phyloP scores from a whole-genome alignment of 2,797 vertebrate species.

The Moxostoma hubbsi region DNA sequence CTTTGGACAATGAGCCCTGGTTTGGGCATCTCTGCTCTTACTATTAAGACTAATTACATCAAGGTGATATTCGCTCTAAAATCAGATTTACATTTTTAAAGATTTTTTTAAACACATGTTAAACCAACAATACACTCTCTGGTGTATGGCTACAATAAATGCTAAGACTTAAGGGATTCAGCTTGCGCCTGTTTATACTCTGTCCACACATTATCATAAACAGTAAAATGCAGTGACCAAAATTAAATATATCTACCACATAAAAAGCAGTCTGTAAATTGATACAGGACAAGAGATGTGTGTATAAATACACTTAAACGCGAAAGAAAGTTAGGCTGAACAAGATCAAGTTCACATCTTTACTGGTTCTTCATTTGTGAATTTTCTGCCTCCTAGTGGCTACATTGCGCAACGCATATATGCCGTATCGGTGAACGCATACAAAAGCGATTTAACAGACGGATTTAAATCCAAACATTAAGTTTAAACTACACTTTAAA shows the following conservation, averaged over 20 bases:
- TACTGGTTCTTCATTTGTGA: conserved; percentile 69
- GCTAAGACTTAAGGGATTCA: neutral
- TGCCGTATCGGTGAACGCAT: neutral
- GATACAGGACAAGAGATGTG: too few relatives aligned
- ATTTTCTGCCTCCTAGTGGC: conserved; percentile 89
- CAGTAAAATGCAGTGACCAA: neutral
- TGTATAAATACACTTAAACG: conserved; percentile 6
- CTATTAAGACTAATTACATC: too few relatives aligned
- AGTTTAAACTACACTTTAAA: neutral
- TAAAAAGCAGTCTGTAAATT: neutral
- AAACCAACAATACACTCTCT: too few relatives aligned
- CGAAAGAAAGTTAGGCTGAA: conserved; percentile 62
- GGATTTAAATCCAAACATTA: neutral
- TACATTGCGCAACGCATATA: neutral
- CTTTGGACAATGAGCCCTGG: too few relatives aligned
- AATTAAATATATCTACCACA: neutral
- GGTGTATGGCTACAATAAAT: too few relatives aligned
- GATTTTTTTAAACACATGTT: too few relatives aligned
- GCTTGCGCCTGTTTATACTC: neutral
- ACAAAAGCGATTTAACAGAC: neutral
- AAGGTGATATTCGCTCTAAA: too few relatives aligned
- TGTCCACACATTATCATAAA: neutral
- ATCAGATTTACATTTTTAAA: too few relatives aligned
- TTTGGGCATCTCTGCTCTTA: too few relatives aligned
- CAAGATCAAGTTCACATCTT: conserved; percentile 87